Evolutionary conservation across 2,113 vertebrate genomes (phyloP), one percentile per base, ranked within the genome.

Genomic region (Pollachius pollachius): DNA sequence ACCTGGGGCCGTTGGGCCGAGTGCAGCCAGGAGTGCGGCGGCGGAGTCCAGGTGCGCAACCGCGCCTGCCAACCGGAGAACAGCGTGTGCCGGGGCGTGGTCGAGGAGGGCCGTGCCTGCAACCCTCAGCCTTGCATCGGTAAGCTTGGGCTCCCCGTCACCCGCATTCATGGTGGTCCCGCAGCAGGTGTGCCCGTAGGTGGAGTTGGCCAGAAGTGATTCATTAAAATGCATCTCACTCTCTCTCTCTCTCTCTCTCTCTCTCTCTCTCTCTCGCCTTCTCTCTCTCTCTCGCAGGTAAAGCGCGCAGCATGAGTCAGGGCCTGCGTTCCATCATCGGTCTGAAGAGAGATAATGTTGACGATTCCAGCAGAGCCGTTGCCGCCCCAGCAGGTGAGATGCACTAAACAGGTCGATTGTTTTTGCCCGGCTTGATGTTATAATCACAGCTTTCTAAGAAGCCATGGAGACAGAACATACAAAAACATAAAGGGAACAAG

Each of bases 11-110:
- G 94, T 72, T 98, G 97, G 97, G 95, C 96, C 0, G 96, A 95
- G 62, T 98, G 97, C 88, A 99, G 95, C 84, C 94, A 94, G 81
- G 96, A 98, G 81, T 99, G 97, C 11, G 96, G 96, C 13, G 96
- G 96, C 5, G 97, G 97, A 81, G 92, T 97, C 68, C 97, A 99
- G 90, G 95, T 95, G 21, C 94, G 97, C 67, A 96, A 94, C 71
- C 92, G 97, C 25, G 83, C 88, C 60, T 98, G 97, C 79, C 94
- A 95, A 72, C 93, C 96, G 0, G 94, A 95, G 0, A 90, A 95
- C 17, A 88, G 82, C 8, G 86, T 92, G 71, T 99, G 97, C 67
- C 93, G 96, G 79, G 97, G 97, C 52, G 95, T 96, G 19, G 91
- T 98, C 34, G 96, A 98, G 76, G 97, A 99, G 81, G 96, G 96